Conservation (phyloP, 1,140 invertebrate genomes). For the Bilobella aurantiaca region DNA sequence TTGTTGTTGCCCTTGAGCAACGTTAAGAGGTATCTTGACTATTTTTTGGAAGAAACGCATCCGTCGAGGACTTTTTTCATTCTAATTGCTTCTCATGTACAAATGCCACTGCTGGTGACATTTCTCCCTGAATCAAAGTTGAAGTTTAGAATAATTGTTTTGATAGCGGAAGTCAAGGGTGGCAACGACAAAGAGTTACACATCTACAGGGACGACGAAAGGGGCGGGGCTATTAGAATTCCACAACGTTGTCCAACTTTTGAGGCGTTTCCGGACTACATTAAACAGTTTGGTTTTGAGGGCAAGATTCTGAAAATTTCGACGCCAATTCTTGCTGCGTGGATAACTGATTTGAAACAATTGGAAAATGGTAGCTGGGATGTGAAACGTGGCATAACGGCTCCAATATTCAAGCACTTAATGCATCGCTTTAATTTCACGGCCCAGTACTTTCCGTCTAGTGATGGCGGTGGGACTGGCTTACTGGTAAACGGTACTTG, state of each 20-base stretch:
- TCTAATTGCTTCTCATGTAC: too few species aligned
- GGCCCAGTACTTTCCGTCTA: not conserved
- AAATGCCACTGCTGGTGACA: too few species aligned
- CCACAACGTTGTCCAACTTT: not conserved
- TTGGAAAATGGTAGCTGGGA: slow-evolving; percentile 1
- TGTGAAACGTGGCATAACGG: not conserved
- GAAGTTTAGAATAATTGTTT: too few species aligned
- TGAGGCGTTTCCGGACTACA: not conserved
- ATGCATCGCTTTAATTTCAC: not conserved
- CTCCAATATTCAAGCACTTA: not conserved
- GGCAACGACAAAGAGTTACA: too few species aligned
- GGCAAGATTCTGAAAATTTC: not conserved
- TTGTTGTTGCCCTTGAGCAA: too few species aligned
- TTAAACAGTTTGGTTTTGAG: not conserved
- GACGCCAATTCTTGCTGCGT: not conserved
- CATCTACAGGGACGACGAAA: too few species aligned
- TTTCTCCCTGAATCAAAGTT: too few species aligned
- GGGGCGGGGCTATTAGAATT: too few species aligned
- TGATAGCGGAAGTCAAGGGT: too few species aligned
- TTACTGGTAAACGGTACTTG: not conserved
- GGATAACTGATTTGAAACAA: slow-evolving; percentile 1
- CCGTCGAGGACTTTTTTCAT: too few species aligned
- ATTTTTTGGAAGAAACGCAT: too few species aligned
- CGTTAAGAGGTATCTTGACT: too few species aligned
- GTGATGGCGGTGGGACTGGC: not conserved